Evolutionary conservation across 2,888 invertebrate species (phyloP).

Genomic region (Drosophila borborema): DNA sequence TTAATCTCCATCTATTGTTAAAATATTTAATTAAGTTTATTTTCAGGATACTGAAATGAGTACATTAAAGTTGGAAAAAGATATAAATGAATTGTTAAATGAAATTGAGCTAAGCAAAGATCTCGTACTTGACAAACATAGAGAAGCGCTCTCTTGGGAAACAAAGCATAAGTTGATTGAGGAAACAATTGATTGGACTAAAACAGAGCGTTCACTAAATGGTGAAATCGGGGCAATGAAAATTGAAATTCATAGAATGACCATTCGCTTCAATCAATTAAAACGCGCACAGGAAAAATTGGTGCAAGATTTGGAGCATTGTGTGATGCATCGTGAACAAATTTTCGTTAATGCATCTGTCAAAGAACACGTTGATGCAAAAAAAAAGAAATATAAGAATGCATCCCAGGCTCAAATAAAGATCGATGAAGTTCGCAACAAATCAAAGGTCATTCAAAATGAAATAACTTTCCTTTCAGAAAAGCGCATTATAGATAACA

Average conservation of each 20-base stretch:
- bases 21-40: not conserved
- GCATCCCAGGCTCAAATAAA: conserved; percentile 87
- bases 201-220: conserved; percentile 88
- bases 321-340: conserved; percentile 88
- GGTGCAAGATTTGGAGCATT: conserved; percentile 88
- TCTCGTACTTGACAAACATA: conserved; percentile 88
- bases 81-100: conserved; percentile 88
- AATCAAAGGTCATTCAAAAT: conserved; percentile 86
- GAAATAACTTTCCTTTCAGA: conserved; percentile 76
- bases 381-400: conserved; percentile 84
- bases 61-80: conserved; percentile 89
- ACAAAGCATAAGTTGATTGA: conserved; percentile 91
- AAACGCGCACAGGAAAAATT: conserved; percentile 84
- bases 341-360: conserved; percentile 87
- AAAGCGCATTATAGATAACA: conserved; percentile 69
- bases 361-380: conserved; percentile 86
- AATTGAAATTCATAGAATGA: conserved; percentile 93
- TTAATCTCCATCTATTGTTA: too few species aligned
- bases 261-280: conserved; percentile 86
- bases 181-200: conserved; percentile 89
- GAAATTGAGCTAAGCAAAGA: conserved; percentile 87
- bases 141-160: conserved; percentile 92
- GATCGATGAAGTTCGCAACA: conserved; percentile 87
- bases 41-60: conserved; percentile 89
- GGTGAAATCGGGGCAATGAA: conserved; percentile 92